phyloP scores from a whole-genome alignment of 1,140 invertebrate species.

The Paralvinella palmiformis region DNA sequence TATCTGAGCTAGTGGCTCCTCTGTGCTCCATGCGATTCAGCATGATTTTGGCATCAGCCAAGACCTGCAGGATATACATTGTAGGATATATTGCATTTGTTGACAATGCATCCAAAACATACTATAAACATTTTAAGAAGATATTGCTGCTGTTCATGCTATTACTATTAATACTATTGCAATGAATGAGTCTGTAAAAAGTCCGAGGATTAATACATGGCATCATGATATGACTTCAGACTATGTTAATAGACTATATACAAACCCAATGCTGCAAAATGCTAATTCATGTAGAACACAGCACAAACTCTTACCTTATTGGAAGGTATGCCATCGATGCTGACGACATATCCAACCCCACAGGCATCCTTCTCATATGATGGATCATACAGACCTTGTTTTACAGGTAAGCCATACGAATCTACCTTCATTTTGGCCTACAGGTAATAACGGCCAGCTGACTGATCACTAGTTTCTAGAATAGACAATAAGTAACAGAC shows the following conservation, averaged over 20 bases:
- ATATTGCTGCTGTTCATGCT: no score
- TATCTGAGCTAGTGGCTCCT: conserved; percentile 96
- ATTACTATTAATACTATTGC: no score
- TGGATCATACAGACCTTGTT: conserved; percentile 89
- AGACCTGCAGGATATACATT: conserved; percentile 63
- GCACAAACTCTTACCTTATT: conserved; percentile 68
- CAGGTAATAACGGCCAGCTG: no score
- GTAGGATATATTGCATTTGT: not conserved
- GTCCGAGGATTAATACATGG: no score
- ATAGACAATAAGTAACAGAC: no score
- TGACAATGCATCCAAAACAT: not conserved
- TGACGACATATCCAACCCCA: conserved; percentile 97
- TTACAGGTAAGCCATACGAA: conserved; percentile 46
- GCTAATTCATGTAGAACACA: not conserved
- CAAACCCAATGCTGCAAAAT: not conserved
- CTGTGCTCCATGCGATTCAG: conserved; percentile 96
- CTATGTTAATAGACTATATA: conserved; percentile 4
- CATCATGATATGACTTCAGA: no score
- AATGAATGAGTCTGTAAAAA: no score
- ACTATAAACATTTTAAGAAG: not conserved
- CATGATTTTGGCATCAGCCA: conserved; percentile 87
- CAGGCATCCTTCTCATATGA: conserved; percentile 90
- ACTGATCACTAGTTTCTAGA: no score
- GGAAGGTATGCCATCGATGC: conserved; percentile 86
- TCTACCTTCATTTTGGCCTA: conserved; percentile 14